Conservation (phyloP, 2,797 vertebrate genomes). For the Acomys russatus region DNA sequence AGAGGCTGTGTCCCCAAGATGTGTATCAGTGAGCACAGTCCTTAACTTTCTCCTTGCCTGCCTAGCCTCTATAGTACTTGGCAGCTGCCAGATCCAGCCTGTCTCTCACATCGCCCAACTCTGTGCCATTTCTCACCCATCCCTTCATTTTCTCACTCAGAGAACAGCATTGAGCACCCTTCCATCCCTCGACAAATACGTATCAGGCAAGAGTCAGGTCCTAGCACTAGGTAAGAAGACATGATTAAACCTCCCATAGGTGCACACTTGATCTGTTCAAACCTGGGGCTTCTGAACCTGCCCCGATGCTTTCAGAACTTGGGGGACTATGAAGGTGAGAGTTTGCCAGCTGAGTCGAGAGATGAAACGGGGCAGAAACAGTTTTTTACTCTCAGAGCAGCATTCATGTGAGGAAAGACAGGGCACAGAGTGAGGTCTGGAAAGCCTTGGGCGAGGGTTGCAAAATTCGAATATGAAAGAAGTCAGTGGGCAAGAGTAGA, state of each 20-base stretch:
- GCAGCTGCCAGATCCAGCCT: background rate
- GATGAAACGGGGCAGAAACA: background rate
- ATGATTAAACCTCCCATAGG: background rate
- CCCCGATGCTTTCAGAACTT: background rate
- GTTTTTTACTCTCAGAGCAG: background rate
- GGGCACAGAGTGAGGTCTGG: background rate
- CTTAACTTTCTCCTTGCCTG: background rate
- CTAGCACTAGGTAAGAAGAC: background rate
- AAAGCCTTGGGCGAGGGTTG: background rate
- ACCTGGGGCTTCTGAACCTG: background rate
- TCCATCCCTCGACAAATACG: background rate
- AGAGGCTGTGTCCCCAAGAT: background rate
- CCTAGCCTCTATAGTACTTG: background rate
- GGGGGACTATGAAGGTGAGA: background rate
- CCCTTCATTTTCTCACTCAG: background rate
- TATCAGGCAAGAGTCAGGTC: background rate
- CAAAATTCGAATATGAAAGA: background rate
- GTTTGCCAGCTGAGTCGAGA: background rate
- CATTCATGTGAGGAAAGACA: too few species aligned
- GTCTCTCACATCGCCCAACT: background rate
- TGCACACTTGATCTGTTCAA: background rate
- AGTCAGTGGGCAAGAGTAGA: background rate
- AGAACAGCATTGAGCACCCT: background rate
- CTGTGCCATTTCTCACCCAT: background rate
- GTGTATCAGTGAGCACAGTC: background rate